These are phyloP conservation scores for Platichthys stellatus DNA, from an alignment of 2,113 vertebrate genomes.

Conservation along the genomic window DNA sequence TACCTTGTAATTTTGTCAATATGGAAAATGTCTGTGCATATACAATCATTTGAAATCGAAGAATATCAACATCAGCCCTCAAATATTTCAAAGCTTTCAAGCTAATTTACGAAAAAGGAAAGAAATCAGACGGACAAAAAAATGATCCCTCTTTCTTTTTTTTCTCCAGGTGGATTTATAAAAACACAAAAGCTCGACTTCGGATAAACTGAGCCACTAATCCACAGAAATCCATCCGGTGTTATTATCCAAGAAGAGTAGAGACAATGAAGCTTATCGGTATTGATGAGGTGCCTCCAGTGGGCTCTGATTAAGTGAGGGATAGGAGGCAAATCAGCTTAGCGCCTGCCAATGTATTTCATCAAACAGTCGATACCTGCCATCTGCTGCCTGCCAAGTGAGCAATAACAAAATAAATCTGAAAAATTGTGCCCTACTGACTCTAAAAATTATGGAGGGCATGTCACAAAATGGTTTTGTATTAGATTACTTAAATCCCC, in stretches of 20 bases:
- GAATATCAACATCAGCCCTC: background rate
- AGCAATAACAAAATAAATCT: background rate
- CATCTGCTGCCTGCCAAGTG: constrained; percentile 6
- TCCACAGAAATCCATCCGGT: constrained; percentile 25
- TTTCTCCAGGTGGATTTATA: constrained; percentile 2
- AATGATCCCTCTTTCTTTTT: background rate
- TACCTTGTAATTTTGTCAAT: too few relatives aligned
- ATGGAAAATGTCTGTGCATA: too few relatives aligned
- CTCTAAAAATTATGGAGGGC: background rate
- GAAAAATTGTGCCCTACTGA: background rate
- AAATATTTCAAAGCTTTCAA: background rate
- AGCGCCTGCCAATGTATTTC: constrained; percentile 8
- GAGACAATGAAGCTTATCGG: constrained; percentile 26
- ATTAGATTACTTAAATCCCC: background rate
- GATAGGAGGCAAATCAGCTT: constrained; percentile 43
- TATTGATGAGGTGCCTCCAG: constrained; percentile 39
- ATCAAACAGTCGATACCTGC: constrained; percentile 20
- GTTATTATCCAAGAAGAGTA: constrained; percentile 12
- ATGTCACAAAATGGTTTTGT: background rate
- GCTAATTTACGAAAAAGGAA: background rate
- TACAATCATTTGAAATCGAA: background rate
- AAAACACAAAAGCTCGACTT: constrained; percentile 13
- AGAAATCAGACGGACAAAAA: background rate
- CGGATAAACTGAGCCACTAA: constrained; percentile 13
- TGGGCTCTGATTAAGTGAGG: constrained; percentile 29